phyloP scores from a whole-genome alignment of 1,140 invertebrate genomes.

The Brachionus koreanus region DNA sequence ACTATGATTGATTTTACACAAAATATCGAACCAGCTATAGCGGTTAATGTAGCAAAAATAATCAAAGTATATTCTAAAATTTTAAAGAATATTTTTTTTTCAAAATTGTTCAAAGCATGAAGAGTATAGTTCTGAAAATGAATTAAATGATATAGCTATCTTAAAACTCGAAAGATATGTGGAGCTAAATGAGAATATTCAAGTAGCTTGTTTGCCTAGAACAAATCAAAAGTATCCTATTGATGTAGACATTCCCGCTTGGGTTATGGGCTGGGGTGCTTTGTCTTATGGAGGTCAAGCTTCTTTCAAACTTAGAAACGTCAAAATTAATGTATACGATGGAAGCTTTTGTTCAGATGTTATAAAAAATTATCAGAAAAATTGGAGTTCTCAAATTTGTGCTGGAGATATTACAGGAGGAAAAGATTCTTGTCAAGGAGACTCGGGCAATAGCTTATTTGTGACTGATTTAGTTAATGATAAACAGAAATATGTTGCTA shows the following conservation, averaged over 20 bases:
- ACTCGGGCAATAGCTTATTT: slow-evolving; percentile 24
- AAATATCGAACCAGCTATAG: not conserved
- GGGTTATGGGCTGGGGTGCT: not conserved
- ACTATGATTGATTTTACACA: not conserved
- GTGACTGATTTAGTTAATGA: not conserved
- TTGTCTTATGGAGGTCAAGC: not conserved
- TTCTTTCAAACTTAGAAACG: not conserved
- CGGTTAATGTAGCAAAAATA: not conserved
- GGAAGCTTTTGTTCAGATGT: not conserved
- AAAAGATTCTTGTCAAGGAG: slow-evolving; percentile 25
- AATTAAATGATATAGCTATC: slow-evolving; percentile 4
- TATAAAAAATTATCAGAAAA: not conserved
- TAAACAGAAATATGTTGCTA: slow-evolving; percentile 4
- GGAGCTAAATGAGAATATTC: not conserved
- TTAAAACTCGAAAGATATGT: not conserved
- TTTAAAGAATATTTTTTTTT: not conserved
- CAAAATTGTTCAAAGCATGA: not conserved
- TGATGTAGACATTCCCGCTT: not conserved
- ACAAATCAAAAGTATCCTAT: not conserved
- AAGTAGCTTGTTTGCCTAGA: slow-evolving; percentile 8
- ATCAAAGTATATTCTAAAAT: not conserved
- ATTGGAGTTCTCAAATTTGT: not conserved
- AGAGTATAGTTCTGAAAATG: not conserved
- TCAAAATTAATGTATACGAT: slow-evolving; percentile 12
- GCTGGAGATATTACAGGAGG: slow-evolving; percentile 10